phyloP scores from a whole-genome alignment of 2,888 invertebrate species.

The Megalurothrips usitatus region DNA sequence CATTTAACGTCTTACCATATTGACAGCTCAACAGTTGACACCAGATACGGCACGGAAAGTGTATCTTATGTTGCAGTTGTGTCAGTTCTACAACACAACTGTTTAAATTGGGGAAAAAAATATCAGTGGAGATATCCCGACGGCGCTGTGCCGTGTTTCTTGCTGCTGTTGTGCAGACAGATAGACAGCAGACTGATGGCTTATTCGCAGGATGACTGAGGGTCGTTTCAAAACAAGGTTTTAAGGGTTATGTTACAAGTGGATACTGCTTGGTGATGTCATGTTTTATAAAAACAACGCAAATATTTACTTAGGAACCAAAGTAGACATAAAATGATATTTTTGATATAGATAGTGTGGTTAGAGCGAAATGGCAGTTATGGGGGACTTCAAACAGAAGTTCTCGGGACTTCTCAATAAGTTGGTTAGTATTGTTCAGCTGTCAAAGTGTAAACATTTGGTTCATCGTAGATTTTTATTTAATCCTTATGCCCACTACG shows the following conservation, averaged over 20 bases:
- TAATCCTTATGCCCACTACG: background rate
- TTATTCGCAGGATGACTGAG: too few species aligned
- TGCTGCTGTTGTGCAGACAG: too few species aligned
- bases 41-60: too few species aligned
- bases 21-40: too few species aligned
- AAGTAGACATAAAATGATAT: background rate
- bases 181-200: too few species aligned
- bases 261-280: background rate
- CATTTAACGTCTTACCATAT: too few species aligned
- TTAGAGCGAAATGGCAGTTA: constrained; percentile 28
- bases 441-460: background rate
- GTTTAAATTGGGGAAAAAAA: too few species aligned
- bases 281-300: background rate
- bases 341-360: background rate
- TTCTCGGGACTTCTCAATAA: constrained; percentile 38
- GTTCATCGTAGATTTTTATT: constrained; percentile 10
- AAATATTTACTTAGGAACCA: background rate
- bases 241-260: background rate
- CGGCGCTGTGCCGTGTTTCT: too few species aligned
- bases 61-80: too few species aligned
- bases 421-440: constrained; percentile 35
- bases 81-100: too few species aligned
- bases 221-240: background rate
- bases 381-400: constrained; percentile 40
- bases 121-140: too few species aligned